phyloP scores from a whole-genome alignment of 2,113 vertebrate genomes.

The Corythoichthys intestinalis region DNA sequence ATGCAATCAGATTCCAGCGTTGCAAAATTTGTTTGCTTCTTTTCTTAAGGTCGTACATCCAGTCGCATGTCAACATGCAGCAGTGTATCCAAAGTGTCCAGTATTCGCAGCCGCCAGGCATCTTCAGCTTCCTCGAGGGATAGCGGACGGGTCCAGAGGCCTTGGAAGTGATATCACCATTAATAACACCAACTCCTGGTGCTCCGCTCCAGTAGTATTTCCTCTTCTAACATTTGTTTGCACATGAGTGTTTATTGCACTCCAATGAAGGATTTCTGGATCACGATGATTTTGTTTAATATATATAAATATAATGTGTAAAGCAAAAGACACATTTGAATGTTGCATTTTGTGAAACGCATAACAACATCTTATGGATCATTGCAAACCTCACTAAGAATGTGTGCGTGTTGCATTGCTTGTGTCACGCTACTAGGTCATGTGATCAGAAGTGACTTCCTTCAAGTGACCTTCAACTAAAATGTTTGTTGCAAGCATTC shows the following conservation, averaged over 20 bases:
- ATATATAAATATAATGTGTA: constrained; percentile 1
- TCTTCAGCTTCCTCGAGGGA: constrained; percentile 34
- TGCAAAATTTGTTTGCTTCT: neutral
- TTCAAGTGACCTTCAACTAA: neutral
- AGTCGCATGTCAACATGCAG: constrained; percentile 71
- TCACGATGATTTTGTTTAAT: neutral
- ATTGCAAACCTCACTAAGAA: neutral
- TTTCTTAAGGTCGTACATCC: constrained; percentile 74
- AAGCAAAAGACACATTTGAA: neutral
- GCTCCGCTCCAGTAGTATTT: neutral
- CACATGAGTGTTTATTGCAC: neutral
- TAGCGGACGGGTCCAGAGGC: constrained; percentile 59
- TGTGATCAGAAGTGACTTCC: neutral
- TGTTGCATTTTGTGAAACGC: constrained; percentile 16
- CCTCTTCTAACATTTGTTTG: constrained; percentile 4
- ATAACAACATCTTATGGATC: neutral
- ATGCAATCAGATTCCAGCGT: too few species aligned
- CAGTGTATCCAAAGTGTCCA: constrained; percentile 58
- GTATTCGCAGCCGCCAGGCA: constrained; percentile 49
- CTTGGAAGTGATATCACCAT: constrained; percentile 79
- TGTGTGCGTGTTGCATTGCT: neutral
- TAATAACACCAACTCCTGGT: neutral
- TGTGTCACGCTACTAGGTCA: neutral
- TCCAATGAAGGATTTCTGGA: constrained; percentile 1
- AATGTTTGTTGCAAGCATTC: neutral